Conservation (phyloP, 2,113 vertebrate genomes). For the Oplegnathus fasciatus region DNA sequence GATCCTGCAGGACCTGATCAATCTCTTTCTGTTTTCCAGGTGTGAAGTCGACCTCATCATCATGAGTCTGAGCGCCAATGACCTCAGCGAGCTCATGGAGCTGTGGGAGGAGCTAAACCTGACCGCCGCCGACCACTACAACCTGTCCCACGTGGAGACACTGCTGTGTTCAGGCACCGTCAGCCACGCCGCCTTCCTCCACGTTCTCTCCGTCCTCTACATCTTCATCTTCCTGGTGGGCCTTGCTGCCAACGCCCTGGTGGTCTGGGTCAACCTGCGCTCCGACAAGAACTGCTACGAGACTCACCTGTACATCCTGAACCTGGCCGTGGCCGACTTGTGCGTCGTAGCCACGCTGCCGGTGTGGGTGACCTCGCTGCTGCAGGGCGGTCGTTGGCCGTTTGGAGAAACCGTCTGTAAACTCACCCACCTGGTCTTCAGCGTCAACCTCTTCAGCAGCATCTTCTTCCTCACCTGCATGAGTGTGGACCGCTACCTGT, state of each 20-base stretch:
- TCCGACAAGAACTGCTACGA: conserved; percentile 84
- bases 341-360: conserved; percentile 92
- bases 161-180: conserved; percentile 84
- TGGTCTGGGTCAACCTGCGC: conserved; percentile 92
- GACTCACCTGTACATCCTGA: conserved; percentile 92
- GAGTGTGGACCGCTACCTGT: conserved; percentile 83
- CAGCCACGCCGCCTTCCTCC: conserved; percentile 85
- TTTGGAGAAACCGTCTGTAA: conserved; percentile 92
- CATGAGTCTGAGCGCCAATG: conserved; percentile 73
- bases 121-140: conserved; percentile 76
- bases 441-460: conserved; percentile 93
- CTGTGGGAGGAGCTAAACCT: conserved; percentile 88
- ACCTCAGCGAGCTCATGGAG: conserved; percentile 83
- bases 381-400: conserved; percentile 92
- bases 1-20: background rate
- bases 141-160: conserved; percentile 85
- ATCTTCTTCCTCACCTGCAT: conserved; percentile 93
- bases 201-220: conserved; percentile 88
- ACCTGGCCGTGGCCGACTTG: conserved; percentile 92
- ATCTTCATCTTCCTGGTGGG: conserved; percentile 93
- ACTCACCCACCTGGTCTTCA: conserved; percentile 91
- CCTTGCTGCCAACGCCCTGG: conserved; percentile 89
- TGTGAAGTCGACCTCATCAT: background rate
- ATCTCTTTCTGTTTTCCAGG: conserved; percentile 22
- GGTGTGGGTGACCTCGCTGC: conserved; percentile 89